Percentiles rank a stretch among this genome's conserved stretches.
These are phyloP conservation scores for Thecocarcelia acutangulata DNA, from an alignment of 2,888 invertebrate genomes.

Conservation along the genomic window DNA sequence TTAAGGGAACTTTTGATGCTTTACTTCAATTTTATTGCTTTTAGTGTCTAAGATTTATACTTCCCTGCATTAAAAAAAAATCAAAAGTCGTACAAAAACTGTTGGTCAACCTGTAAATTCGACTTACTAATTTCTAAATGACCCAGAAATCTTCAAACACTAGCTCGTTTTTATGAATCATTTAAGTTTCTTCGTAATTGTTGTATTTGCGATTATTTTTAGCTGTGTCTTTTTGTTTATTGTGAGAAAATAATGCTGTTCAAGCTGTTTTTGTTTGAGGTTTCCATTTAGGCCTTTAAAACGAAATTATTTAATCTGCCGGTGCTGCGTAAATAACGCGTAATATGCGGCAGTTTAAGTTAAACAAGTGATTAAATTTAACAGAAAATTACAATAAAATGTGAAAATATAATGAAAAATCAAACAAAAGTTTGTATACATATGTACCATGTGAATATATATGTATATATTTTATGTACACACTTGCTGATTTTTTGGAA, in stretches of 20 bases:
- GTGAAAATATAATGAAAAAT: neutral
- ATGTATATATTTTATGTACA: no score
- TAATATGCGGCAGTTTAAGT: neutral
- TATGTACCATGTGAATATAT: no score
- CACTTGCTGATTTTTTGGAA: no score
- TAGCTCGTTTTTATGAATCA: conserved; percentile 32
- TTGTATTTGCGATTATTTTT: neutral
- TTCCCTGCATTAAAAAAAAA: neutral
- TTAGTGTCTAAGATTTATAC: neutral
- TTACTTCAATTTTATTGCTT: neutral
- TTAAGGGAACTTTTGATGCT: neutral
- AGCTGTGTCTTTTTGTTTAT: neutral
- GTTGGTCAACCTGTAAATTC: conserved; percentile 5
- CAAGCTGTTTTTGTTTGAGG: conserved; percentile 19
- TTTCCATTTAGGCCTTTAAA: conserved; percentile 25
- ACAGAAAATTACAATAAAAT: neutral
- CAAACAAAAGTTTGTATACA: neutral
- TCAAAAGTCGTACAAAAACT: neutral
- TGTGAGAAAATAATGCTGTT: conserved; percentile 27
- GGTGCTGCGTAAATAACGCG: neutral
- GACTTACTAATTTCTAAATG: conserved; percentile 32
- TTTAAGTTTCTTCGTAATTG: conserved; percentile 12
- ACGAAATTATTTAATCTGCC: conserved; percentile 21
- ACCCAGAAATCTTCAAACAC: conserved; percentile 31
- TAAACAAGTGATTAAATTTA: conserved; percentile 16